These are phyloP conservation scores for Drosophila nigromelanica DNA, from an alignment of 1,140 invertebrate genomes.

Conservation along the genomic window DNA sequence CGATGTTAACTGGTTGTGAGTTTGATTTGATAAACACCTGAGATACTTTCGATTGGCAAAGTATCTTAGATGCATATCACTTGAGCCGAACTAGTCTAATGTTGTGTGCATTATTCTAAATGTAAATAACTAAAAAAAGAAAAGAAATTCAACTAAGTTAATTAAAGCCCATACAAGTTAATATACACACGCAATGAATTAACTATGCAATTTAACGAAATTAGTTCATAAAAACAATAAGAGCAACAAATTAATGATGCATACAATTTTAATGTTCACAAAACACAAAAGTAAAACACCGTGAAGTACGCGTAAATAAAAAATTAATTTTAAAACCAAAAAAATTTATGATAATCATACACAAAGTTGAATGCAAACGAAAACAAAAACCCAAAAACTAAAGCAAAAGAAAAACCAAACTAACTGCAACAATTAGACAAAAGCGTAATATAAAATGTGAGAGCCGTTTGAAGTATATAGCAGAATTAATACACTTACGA, in stretches of 20 bases:
- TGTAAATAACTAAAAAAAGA: slow-evolving; percentile 65
- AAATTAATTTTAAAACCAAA: slow-evolving; percentile 34
- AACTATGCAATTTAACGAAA: slow-evolving; percentile 51
- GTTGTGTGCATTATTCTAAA: slow-evolving; percentile 77
- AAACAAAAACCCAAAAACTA: slow-evolving; percentile 8
- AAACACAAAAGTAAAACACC: slow-evolving; percentile 37
- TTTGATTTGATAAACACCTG: slow-evolving; percentile 49
- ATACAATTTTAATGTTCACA: slow-evolving; percentile 76
- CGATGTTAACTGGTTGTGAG: slow-evolving; percentile 67
- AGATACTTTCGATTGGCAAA: slow-evolving; percentile 32
- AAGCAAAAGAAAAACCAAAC: slow-evolving; percentile 33
- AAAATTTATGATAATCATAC: slow-evolving; percentile 69
- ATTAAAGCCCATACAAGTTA: slow-evolving; percentile 49
- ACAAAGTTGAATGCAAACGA: slow-evolving; percentile 43
- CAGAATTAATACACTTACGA: slow-evolving; percentile 58
- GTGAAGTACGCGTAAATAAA: slow-evolving; percentile 26
- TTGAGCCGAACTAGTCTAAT: slow-evolving; percentile 56
- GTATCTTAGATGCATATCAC: slow-evolving; percentile 46
- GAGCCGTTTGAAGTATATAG: slow-evolving; percentile 59
- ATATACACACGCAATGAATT: slow-evolving; percentile 34
- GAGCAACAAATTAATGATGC: slow-evolving; percentile 42
- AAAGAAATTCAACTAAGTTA: slow-evolving; percentile 44
- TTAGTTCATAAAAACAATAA: slow-evolving; percentile 44
- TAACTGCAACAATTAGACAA: slow-evolving; percentile 59
- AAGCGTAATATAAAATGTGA: slow-evolving; percentile 31